phyloP scores from a whole-genome alignment of 2,797 vertebrate species.

The Chiroxiphia lanceolata region DNA sequence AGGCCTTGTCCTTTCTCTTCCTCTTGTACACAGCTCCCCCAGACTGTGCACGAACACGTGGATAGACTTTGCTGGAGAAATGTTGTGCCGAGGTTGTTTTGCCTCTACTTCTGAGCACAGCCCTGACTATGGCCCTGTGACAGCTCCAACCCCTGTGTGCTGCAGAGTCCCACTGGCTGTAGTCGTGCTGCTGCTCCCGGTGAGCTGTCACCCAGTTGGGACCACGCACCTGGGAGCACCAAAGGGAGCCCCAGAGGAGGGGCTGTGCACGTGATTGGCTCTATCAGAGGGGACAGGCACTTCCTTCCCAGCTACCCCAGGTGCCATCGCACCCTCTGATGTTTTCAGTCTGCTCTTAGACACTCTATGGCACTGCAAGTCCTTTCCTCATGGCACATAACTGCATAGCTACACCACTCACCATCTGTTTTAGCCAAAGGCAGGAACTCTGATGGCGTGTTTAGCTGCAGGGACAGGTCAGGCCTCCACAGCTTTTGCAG shows the following conservation, averaged over 20 bases:
- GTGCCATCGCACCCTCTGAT: background rate
- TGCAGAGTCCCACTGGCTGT: background rate
- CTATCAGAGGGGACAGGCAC: background rate
- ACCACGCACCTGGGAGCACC: background rate
- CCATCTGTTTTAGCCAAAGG: background rate
- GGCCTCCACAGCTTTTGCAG: background rate
- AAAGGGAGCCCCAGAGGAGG: background rate
- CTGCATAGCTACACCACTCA: background rate
- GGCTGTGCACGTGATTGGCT: accelerated
- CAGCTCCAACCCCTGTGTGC: background rate
- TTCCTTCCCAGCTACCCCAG: background rate
- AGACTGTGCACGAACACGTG: background rate
- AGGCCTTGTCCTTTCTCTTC: background rate
- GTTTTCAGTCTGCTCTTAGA: background rate
- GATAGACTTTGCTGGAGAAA: background rate
- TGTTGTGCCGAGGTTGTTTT: background rate
- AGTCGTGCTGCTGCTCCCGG: background rate
- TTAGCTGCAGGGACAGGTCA: background rate
- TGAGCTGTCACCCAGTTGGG: background rate
- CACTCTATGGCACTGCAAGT: accelerated
- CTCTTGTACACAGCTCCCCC: background rate
- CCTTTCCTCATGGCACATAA: background rate
- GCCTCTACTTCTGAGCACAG: background rate
- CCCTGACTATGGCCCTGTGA: background rate
- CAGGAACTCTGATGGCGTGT: background rate